Percentiles rank a stretch among this genome's conserved stretches.
These are phyloP conservation scores for Spondyliosoma cantharus DNA, from an alignment of 2,797 vertebrate species.

Conservation along the genomic window DNA sequence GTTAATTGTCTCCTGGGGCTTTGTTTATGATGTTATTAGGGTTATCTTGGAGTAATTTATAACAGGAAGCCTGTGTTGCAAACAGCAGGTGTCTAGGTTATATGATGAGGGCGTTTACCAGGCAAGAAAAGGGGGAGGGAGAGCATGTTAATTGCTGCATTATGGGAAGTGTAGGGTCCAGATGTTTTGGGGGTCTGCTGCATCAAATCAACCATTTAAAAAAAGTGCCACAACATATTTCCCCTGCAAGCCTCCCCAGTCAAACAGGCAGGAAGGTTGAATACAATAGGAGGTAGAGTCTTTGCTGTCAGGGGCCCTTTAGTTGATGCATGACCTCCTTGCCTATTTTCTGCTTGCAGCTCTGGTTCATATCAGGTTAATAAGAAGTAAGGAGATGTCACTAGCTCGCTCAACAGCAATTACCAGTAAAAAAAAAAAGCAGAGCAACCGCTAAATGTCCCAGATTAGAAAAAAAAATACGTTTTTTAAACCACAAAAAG, in stretches of 20 bases:
- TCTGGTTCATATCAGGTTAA: slow-evolving; percentile 17
- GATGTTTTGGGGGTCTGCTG: background rate
- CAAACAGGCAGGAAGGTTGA: background rate
- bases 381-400: background rate
- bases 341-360: slow-evolving; percentile 10
- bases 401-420: background rate
- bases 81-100: background rate
- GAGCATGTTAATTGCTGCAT: background rate
- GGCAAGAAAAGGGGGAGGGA: background rate
- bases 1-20: background rate
- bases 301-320: background rate
- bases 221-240: background rate
- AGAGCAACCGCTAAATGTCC: background rate
- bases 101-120: background rate
- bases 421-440: background rate
- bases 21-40: background rate
- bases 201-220: background rate
- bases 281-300: background rate
- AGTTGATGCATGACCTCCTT: background rate
- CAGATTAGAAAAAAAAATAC: background rate
- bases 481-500: background rate
- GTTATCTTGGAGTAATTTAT: background rate
- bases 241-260: background rate
- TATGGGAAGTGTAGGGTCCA: background rate
- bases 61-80: background rate